Percentiles rank a stretch among this genome's conserved stretches.
Conservation (phyloP, 2,113 vertebrate genomes). For the Agelaius tricolor region DNA sequence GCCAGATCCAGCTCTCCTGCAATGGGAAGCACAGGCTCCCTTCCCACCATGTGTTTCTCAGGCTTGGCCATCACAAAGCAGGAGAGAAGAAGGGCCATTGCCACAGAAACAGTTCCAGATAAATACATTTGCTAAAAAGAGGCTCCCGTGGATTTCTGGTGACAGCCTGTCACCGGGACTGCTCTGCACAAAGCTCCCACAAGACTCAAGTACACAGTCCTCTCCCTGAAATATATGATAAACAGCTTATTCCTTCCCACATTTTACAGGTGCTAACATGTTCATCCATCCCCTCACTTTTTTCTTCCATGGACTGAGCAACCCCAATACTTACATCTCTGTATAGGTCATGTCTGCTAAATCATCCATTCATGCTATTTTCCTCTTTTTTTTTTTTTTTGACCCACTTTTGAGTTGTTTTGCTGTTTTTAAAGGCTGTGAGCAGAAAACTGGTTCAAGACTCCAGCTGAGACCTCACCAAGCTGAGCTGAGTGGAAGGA, state of each 20-base stretch:
- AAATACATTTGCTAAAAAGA: neutral
- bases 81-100: neutral
- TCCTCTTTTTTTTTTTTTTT: neutral
- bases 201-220: neutral
- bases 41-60: neutral
- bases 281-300: neutral
- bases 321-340: neutral
- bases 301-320: neutral
- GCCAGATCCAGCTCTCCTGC: neutral
- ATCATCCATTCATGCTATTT: neutral
- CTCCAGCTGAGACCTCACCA: neutral
- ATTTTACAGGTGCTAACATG: neutral
- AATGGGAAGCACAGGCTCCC: neutral
- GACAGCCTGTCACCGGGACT: neutral
- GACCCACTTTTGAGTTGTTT: neutral
- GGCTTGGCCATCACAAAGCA: neutral
- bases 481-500: neutral
- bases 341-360: neutral
- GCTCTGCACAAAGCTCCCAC: neutral
- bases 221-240: neutral
- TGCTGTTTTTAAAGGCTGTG: neutral
- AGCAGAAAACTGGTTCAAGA: slow-evolving; percentile 9
- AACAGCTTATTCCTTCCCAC: neutral
- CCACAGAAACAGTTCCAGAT: neutral
- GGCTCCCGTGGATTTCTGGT: neutral